phyloP scores from a whole-genome alignment of 2,888 invertebrate genomes.

The Apamea crenata region DNA sequence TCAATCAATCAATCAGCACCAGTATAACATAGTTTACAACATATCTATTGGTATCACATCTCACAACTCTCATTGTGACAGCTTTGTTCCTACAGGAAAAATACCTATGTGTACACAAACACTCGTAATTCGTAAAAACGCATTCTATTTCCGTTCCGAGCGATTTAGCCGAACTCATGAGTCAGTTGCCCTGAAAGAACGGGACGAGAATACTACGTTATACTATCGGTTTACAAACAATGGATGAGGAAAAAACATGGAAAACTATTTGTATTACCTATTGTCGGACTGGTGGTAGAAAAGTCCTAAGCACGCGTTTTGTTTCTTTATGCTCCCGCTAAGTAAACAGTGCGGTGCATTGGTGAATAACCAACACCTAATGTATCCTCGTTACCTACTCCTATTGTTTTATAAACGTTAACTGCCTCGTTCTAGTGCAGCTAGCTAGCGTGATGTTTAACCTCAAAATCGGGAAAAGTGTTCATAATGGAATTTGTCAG shows the following conservation, averaged over 20 bases:
- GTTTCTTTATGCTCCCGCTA: background rate
- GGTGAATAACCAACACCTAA: no score
- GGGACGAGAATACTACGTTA: constrained; percentile 44
- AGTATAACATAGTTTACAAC: background rate
- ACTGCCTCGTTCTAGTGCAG: background rate
- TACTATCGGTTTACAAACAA: constrained; percentile 58
- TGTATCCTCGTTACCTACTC: no score
- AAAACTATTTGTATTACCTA: constrained; percentile 9
- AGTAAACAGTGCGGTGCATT: background rate
- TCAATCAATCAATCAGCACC: constrained; percentile 18
- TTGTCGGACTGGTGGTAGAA: background rate
- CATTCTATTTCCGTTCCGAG: background rate
- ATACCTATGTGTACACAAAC: constrained; percentile 30
- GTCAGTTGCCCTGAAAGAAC: constrained; percentile 32
- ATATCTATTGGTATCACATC: constrained; percentile 21
- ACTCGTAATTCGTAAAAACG: constrained; percentile 13
- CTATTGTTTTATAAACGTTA: background rate
- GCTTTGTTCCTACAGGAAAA: constrained; percentile 45
- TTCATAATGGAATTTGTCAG: background rate
- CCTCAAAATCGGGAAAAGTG: no score
- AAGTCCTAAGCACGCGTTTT: background rate
- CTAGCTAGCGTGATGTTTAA: background rate
- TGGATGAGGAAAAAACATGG: constrained; percentile 55
- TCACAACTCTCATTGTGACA: background rate
- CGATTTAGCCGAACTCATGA: constrained; percentile 49